A percentile compares a stretch with the other conserved stretches of the same genome.
These are phyloP conservation scores for Arnoldichthys spilopterus DNA, from an alignment of 2,797 vertebrate species.

Conservation along the genomic window DNA sequence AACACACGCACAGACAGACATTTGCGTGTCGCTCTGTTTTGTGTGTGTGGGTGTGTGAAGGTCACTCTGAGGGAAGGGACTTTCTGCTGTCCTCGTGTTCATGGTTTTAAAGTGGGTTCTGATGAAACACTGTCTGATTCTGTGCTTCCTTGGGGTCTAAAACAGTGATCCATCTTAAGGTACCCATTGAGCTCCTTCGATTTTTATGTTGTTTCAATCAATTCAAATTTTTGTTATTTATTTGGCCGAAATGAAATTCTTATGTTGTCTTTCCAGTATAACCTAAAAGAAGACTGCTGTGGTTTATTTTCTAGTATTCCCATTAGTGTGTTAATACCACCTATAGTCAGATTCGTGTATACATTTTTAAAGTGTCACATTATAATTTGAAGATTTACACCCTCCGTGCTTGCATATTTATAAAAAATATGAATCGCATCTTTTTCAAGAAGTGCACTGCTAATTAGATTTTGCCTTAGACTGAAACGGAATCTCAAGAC, in stretches of 20 bases:
- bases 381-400: neutral
- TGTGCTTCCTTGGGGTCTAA: neutral
- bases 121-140: neutral
- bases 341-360: too few relatives aligned
- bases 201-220: neutral
- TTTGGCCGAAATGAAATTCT: neutral
- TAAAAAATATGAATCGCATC: neutral
- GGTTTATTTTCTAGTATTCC: too few relatives aligned
- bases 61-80: conserved; percentile 11
- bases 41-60: conserved; percentile 3
- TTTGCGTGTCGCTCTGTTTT: conserved; percentile 35
- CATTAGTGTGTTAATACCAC: too few relatives aligned
- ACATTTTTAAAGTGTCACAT: neutral
- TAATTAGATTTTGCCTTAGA: conserved; percentile 12
- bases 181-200: neutral
- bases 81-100: neutral
- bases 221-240: too few relatives aligned
- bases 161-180: neutral
- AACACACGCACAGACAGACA: conserved; percentile 2
- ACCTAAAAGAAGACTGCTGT: too few relatives aligned
- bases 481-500: conserved; percentile 10
- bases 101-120: neutral
- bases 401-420: neutral
- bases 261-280: too few relatives aligned
- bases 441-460: neutral